A percentile compares a stretch with the other conserved stretches of the same genome.
Evolutionary conservation across 1,140 invertebrate genomes (phyloP).

Genomic region (Trichonephila clavata): DNA sequence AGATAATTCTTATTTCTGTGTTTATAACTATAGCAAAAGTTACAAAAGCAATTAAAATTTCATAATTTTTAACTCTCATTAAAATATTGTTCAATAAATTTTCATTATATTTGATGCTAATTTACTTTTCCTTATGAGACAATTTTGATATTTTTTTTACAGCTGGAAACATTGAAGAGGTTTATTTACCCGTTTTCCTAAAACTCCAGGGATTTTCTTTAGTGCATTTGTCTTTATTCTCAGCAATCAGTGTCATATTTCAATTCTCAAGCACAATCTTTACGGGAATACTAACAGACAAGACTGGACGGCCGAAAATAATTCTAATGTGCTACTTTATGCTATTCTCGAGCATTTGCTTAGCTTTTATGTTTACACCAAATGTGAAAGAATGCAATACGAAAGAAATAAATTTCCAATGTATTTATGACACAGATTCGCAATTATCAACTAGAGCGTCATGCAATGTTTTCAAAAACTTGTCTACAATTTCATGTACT

Average conservation of each 20-base stretch:
- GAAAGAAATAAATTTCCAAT: background rate
- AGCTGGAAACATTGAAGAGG: too few relatives aligned
- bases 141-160: too few relatives aligned
- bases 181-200: background rate
- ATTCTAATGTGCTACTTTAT: background rate
- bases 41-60: too few relatives aligned
- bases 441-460: background rate
- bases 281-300: conserved; percentile 11
- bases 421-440: background rate
- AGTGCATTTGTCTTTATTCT: background rate
- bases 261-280: background rate
- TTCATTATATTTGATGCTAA: too few relatives aligned
- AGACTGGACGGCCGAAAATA: conserved; percentile 17
- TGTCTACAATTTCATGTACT: background rate
- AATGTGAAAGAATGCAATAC: background rate
- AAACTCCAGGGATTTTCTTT: background rate
- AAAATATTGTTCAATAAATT: too few relatives aligned
- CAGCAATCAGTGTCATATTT: background rate
- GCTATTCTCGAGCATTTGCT: background rate
- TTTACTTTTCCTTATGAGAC: too few relatives aligned
- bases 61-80: too few relatives aligned
- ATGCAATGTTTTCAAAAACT: background rate
- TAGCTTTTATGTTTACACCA: too few relatives aligned
- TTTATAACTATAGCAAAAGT: too few relatives aligned
- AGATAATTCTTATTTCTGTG: too few relatives aligned